phyloP scores from a whole-genome alignment of 2,888 invertebrate species.

The Caprella mutica region DNA sequence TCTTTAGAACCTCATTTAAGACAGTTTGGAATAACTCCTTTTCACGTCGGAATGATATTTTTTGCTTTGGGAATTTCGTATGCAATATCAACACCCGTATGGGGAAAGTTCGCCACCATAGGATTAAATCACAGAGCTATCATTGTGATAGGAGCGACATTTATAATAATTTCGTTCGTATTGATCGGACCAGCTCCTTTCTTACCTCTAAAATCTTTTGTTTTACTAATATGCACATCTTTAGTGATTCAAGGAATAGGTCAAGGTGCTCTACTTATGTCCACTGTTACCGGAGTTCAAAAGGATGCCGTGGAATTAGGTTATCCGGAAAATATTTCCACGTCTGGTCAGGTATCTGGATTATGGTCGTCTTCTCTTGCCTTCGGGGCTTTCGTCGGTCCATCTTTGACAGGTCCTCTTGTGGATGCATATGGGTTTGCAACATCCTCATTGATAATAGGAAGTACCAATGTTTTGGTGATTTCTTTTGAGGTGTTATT shows the following conservation, averaged over 20 bases:
- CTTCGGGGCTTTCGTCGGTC: conserved; percentile 72
- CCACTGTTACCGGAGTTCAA: conserved; percentile 73
- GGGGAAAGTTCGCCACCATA: conserved; percentile 70
- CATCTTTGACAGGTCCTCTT: conserved; percentile 60
- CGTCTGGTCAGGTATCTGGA: conserved; percentile 77
- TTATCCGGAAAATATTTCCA: conserved; percentile 71
- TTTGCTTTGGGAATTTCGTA: conserved; percentile 69
- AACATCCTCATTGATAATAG: too few relatives aligned
- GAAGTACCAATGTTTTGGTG: too few relatives aligned
- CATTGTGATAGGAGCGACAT: conserved; percentile 54
- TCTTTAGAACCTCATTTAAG: conserved; percentile 79
- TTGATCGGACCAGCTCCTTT: conserved; percentile 75
- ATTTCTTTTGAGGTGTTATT: too few relatives aligned
- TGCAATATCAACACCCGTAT: conserved; percentile 62
- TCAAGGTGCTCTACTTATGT: conserved; percentile 69
- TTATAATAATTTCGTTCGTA: conserved; percentile 56
- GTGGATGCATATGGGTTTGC: conserved; percentile 64
- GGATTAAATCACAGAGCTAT: conserved; percentile 55
- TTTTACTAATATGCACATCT: conserved; percentile 19
- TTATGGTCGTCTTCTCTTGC: conserved; percentile 84
- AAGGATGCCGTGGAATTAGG: conserved; percentile 63
- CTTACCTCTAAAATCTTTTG: conserved; percentile 43
- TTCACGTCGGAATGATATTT: conserved; percentile 67
- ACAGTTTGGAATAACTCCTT: conserved; percentile 48
- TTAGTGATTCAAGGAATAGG: conserved; percentile 65